Evolutionary conservation across 92 coral and sea anemone genomes (phyloP), one percentile per base, ranked within the genome.

Genomic region (Porites rus): DNA sequence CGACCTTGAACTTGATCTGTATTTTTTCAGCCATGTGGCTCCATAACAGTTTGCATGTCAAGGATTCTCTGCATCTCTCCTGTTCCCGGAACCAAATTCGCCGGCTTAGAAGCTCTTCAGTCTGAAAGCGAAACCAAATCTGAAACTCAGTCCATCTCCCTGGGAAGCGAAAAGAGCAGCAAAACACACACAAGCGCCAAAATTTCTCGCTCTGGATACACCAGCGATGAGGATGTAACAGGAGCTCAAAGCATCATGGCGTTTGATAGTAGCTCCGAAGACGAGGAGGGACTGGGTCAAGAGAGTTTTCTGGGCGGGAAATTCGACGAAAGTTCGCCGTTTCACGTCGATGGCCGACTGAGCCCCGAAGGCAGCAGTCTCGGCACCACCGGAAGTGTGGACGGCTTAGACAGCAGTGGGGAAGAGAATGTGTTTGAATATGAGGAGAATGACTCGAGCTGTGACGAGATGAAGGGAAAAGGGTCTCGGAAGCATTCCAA

Each of bases 311-410:
- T 94, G 43, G 90, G 86, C 75, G 87, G 70, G 67, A 93, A 94
- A 76, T 96, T 91, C 83, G 96, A 84, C 63, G 92, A 86, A n/a
- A 88, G 92, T 46, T 95, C 99, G 52, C 98, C 98, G 74, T 96
- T 94, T 58, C 93, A 93, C 81, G 86, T 94, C 72, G 93, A 90
- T 69, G 98, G 99, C 31, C 95, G 99, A 66, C 89, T 96, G 63
- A 96, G 99, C 69, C 97, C 99, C 77, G 99, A 96, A 82, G 99
- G 98, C 69, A 96, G 99, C 75, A 96, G 99, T 60, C 94, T 96
- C 43, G 99, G 99, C 58, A 96, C 97, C 38, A 91, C 94, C 38
- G 96, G 96, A 76, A 93, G 96, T 78, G 84, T 90, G 59, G 98
- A 96, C 74, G 99, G 99, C 59, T 84, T 91, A 79, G 98, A 87